These are phyloP conservation scores for Cottoperca gobio DNA, from an alignment of 2,797 vertebrate genomes.

Conservation along the genomic window DNA sequence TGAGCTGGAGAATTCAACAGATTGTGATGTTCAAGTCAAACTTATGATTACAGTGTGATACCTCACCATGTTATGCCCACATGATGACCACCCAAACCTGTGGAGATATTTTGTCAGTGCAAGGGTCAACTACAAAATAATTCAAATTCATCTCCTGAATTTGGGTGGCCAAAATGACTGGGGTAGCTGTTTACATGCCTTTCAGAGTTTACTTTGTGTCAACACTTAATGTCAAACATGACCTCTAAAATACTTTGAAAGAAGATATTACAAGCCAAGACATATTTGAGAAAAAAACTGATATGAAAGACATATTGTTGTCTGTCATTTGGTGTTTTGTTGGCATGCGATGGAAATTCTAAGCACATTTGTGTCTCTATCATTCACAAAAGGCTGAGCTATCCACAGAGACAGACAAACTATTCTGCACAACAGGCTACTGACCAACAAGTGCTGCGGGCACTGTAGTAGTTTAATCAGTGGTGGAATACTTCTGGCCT, in stretches of 20 bases:
- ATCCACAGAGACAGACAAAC: constrained; percentile 73
- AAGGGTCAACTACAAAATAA: constrained; percentile 59
- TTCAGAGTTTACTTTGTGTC: constrained; percentile 70
- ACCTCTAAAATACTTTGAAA: constrained; percentile 70
- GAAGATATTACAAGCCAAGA: constrained; percentile 58
- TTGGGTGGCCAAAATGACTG: constrained; percentile 62
- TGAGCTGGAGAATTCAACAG: constrained; percentile 62
- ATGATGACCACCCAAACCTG: constrained; percentile 63
- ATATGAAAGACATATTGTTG: constrained; percentile 66
- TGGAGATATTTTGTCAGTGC: constrained; percentile 57
- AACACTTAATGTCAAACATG: constrained; percentile 69
- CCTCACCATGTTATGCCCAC: constrained; percentile 66
- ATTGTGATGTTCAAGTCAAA: constrained; percentile 69
- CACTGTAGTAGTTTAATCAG: constrained; percentile 62
- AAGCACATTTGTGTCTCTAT: constrained; percentile 87
- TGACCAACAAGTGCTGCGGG: constrained; percentile 71
- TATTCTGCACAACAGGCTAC: constrained; percentile 75
- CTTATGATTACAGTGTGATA: constrained; percentile 66
- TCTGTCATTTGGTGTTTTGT: constrained; percentile 82
- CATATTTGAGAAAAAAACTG: constrained; percentile 58
- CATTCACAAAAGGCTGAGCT: constrained; percentile 81
- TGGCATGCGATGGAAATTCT: constrained; percentile 87
- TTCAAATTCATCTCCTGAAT: constrained; percentile 59
- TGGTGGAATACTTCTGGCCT: constrained; percentile 56
- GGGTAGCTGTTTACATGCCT: constrained; percentile 70